Percentiles rank a stretch among this genome's conserved stretches.
phyloP scores from a whole-genome alignment of 2,797 vertebrate genomes.

The Acipenser transmontanus region DNA sequence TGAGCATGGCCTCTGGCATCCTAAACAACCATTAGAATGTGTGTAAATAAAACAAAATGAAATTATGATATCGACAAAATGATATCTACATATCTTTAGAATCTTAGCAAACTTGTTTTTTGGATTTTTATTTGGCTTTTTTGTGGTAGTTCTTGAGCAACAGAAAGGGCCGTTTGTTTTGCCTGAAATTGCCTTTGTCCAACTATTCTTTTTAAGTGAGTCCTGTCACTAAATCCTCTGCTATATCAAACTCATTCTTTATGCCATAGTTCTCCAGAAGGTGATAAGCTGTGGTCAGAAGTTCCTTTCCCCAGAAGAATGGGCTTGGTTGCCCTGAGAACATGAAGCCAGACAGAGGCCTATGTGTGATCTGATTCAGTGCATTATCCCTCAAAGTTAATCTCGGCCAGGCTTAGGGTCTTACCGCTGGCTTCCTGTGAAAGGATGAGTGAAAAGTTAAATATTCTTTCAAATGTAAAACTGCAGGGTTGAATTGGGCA shows the following conservation, averaged over 20 bases:
- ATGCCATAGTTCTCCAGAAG: constrained; percentile 41
- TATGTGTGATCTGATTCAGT: constrained; percentile 63
- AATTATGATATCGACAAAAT: neutral
- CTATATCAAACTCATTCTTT: constrained; percentile 42
- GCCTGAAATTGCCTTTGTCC: constrained; percentile 54
- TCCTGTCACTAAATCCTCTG: constrained; percentile 50
- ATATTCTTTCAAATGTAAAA: constrained; percentile 73
- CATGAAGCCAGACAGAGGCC: constrained; percentile 51
- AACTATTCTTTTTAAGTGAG: constrained; percentile 44
- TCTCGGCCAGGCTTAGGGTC: constrained; percentile 60
- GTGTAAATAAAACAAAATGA: neutral
- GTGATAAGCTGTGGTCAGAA: constrained; percentile 66
- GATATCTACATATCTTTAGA: neutral
- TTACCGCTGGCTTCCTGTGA: constrained; percentile 52
- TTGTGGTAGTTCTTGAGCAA: constrained; percentile 35
- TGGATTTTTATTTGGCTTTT: constrained; percentile 37
- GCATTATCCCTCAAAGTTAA: constrained; percentile 71
- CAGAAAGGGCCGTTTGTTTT: constrained; percentile 46
- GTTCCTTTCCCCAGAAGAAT: constrained; percentile 61
- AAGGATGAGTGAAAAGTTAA: constrained; percentile 67
- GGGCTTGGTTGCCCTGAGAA: constrained; percentile 57
- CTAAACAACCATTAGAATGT: constrained; percentile 1
- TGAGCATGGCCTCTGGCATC: neutral
- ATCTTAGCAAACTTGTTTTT: constrained; percentile 14
- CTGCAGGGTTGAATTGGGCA: constrained; percentile 46